Conservation (phyloP, 2,797 vertebrate species). For the Crenuchus spilurus region DNA sequence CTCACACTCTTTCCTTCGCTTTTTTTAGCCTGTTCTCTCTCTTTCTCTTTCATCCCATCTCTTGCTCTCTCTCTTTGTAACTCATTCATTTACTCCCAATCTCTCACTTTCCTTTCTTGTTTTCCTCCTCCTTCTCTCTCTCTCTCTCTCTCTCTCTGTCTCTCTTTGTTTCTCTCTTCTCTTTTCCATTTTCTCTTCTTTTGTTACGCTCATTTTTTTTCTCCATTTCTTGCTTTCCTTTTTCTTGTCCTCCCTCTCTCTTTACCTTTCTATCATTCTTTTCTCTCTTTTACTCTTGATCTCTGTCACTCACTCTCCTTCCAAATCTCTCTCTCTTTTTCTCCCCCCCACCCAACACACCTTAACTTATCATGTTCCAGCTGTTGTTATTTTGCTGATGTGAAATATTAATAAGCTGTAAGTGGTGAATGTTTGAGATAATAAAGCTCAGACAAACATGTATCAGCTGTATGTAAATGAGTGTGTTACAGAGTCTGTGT, state of each 20-base stretch:
- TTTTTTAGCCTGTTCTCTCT: too few relatives aligned
- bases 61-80: neutral
- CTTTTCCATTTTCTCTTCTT: neutral
- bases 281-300: neutral
- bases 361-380: conserved; percentile 18
- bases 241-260: neutral
- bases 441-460: conserved; percentile 24
- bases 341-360: neutral
- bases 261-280: neutral
- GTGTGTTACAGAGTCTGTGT: conserved; percentile 13
- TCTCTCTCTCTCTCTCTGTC: neutral
- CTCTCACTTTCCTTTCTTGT: too few relatives aligned
- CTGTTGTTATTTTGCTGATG: conserved; percentile 44
- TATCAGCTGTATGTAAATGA: conserved; percentile 47
- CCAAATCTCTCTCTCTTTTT: neutral
- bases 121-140: neutral
- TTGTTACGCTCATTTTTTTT: neutral
- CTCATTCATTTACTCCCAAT: too few relatives aligned
- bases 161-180: neutral
- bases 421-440: conserved; percentile 13
- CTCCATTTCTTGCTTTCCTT: neutral
- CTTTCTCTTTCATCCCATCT: neutral
- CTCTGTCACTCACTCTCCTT: too few relatives aligned
- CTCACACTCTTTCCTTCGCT: too few relatives aligned
- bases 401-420: conserved; percentile 49